A percentile compares a stretch with the other conserved stretches of the same genome.
These are phyloP conservation scores for Actinia tenebrosa DNA, from an alignment of 64 coral and sea anemone species.

Conservation along the genomic window DNA sequence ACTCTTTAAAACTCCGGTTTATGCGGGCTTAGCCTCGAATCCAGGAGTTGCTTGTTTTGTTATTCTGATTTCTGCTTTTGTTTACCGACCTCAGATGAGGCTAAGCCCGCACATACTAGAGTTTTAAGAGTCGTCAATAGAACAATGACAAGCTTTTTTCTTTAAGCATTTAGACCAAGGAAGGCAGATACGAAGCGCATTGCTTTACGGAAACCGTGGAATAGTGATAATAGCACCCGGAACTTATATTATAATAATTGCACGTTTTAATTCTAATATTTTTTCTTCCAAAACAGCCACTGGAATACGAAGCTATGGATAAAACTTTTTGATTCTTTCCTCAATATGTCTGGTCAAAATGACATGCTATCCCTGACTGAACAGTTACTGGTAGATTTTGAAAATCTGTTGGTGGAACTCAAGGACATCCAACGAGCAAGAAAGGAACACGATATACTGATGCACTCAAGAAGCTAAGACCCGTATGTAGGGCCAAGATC, in stretches of 20 bases:
- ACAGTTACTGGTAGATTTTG: slow-evolving; percentile 37
- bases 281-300: not conserved
- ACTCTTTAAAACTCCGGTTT: no score
- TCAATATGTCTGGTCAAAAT: slow-evolving; percentile 55
- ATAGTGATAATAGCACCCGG: no score
- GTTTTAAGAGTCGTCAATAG: no score
- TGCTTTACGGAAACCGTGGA: no score
- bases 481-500: not conserved
- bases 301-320: slow-evolving; percentile 64
- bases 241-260: not conserved
- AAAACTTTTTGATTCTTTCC: slow-evolving; percentile 61
- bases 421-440: not conserved
- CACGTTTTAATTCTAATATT: slow-evolving; percentile 5
- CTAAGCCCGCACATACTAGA: no score
- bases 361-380: slow-evolving; percentile 61
- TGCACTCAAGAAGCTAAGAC: slow-evolving; percentile 13
- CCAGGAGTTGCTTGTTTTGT: no score
- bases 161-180: no score
- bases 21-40: no score
- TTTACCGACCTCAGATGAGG: no score
- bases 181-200: no score
- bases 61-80: no score
- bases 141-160: no score
- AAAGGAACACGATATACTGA: slow-evolving; percentile 19
- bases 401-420: slow-evolving; percentile 1